phyloP scores from a whole-genome alignment of 2,888 invertebrate species.

The Trachelus stipa region DNA sequence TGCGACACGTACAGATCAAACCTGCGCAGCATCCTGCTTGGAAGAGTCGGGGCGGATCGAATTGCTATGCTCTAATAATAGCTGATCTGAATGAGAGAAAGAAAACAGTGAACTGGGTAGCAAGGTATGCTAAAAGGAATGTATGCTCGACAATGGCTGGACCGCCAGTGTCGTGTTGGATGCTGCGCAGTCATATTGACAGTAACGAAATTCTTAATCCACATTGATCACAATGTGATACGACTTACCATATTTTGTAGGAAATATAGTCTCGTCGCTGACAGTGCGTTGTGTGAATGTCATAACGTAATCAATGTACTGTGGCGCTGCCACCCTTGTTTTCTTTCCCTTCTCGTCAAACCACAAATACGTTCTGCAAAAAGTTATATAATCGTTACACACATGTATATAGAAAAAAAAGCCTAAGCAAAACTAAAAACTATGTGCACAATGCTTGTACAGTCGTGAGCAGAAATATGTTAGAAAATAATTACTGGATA shows the following conservation, averaged over 20 bases:
- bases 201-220: neutral
- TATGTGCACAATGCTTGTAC: neutral
- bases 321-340: conserved; percentile 95
- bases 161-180: neutral
- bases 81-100: neutral
- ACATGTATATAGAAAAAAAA: neutral
- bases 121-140: neutral
- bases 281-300: conserved; percentile 97
- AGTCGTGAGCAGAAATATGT: neutral
- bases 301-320: conserved; percentile 99
- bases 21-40: neutral
- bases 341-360: conserved; percentile 99
- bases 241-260: conserved; percentile 94
- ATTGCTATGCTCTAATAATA: neutral
- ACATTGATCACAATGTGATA: neutral
- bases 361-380: conserved; percentile 93
- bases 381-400: conserved; percentile 26
- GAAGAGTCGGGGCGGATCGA: neutral
- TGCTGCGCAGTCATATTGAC: neutral
- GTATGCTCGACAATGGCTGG: neutral
- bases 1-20: neutral
- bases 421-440: neutral
- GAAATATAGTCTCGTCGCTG: conserved; percentile 96
- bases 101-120: neutral
- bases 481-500: too few species aligned